These are phyloP conservation scores for Zophobas atratus DNA, from an alignment of 1,140 invertebrate species.

Conservation along the genomic window DNA sequence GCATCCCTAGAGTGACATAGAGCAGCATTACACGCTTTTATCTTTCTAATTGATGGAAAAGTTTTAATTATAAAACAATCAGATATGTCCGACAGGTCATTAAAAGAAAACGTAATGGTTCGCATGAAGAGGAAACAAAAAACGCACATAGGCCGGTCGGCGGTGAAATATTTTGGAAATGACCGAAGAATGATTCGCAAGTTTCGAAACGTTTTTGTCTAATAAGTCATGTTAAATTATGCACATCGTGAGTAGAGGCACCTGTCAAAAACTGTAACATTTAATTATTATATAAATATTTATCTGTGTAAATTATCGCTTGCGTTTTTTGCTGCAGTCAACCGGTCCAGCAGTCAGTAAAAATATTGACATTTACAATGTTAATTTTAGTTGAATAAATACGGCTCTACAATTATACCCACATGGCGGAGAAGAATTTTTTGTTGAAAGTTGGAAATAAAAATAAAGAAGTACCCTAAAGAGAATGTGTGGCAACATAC, in stretches of 20 bases:
- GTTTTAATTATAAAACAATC: slow-evolving; percentile 33
- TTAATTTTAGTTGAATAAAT: slow-evolving; percentile 18
- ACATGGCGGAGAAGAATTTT: slow-evolving; percentile 6
- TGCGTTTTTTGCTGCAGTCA: slow-evolving; percentile 24
- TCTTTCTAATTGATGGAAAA: slow-evolving; percentile 52
- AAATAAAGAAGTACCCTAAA: slow-evolving; percentile 25
- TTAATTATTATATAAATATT: slow-evolving; percentile 43
- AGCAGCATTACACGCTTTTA: slow-evolving; percentile 47
- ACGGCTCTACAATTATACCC: slow-evolving; percentile 14
- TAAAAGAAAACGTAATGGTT: slow-evolving; percentile 30
- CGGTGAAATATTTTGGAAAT: slow-evolving; percentile 14
- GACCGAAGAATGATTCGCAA: slow-evolving; percentile 26
- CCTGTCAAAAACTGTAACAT: slow-evolving; percentile 42
- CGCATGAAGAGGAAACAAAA: slow-evolving; percentile 10
- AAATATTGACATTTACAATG: slow-evolving; percentile 36
- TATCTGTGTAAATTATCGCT: slow-evolving; percentile 42
- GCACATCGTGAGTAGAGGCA: slow-evolving; percentile 28
- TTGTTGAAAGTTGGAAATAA: not conserved
- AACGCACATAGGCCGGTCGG: not conserved
- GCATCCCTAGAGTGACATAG: slow-evolving; percentile 44
- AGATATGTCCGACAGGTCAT: slow-evolving; percentile 24
- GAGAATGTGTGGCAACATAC: slow-evolving; percentile 38
- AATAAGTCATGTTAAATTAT: slow-evolving; percentile 43
- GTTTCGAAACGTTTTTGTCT: slow-evolving; percentile 27
- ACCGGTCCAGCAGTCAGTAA: slow-evolving; percentile 23